Base-by-base conservation (phyloP, 2,888 invertebrate species). In the Phaedon cochleariae region DNA sequence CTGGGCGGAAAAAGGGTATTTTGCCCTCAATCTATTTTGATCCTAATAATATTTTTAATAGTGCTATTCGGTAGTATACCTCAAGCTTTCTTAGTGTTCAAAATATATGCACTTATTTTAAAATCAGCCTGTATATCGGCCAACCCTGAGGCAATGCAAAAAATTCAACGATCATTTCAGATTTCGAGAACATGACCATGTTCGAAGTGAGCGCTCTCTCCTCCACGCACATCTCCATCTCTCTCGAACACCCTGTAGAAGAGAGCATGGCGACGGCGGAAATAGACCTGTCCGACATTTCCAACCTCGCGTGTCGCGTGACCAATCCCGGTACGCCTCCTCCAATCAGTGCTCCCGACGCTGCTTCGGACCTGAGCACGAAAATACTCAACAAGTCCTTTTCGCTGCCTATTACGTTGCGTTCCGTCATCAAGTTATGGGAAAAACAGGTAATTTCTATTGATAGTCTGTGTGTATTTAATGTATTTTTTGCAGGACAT, bases 191-290 rank as follows among this genome's bases (percentile, higher is more conserved):
- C 74, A 89, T 92, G 73, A 88, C 93, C n/a, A 95, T 96, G 87
- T 92, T 97, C 81, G 97, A 98, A 85, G 90, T 97, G 74, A 94
- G 92, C 76, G 94, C 96, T 1, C 85, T 96, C 34, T 95, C 96
- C 0, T 92, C 95, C 87, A 93, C 93, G 69, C 94, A 95, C 82
- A 90, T 98, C 70, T 93, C 94, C 9, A 90, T 98, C 18, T 92
- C 95, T 7, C 88, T 98, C 79, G 96, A 97, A 81, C 96, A 97
- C 85, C 97, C 97, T 0, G 85, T 92, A 18, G 95, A 96, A 79
- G 96, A 96, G 82, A 92, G 94, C 67, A 92, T 97, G 90, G 94
- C 96, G 0, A 96, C 97, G 0, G 93, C 94, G 12, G 97, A 97
- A 81, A 87, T 98, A 69, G 92, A 96, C 81, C 85, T 98, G 59